These are phyloP conservation scores for Lithobates sylvaticus DNA, from an alignment of 2,797 vertebrate species.

Conservation along the genomic window DNA sequence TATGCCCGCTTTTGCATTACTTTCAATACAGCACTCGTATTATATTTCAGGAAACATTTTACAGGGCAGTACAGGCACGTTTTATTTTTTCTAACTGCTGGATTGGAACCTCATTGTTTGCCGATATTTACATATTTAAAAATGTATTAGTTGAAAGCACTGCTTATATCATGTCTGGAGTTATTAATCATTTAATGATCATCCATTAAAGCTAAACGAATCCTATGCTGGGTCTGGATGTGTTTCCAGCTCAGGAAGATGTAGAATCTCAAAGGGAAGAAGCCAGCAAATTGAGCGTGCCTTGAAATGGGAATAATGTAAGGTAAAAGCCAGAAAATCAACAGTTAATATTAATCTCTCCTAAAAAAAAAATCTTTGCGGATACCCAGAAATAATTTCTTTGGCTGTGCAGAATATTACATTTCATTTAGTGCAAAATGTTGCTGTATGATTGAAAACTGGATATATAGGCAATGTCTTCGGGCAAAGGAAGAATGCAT, in stretches of 20 bases:
- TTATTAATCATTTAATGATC: slow-evolving; percentile 43
- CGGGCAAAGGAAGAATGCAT: no score
- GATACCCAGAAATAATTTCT: background rate
- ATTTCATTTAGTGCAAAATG: background rate
- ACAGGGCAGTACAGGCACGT: no score
- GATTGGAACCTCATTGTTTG: slow-evolving; percentile 8
- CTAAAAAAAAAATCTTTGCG: background rate
- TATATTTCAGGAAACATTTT: no score
- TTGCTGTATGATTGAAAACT: background rate
- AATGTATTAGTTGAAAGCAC: background rate
- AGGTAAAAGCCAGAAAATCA: slow-evolving; percentile 15
- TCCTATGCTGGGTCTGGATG: background rate
- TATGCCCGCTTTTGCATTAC: no score
- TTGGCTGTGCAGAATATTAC: background rate
- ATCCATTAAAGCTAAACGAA: slow-evolving; percentile 16
- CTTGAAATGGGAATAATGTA: background rate
- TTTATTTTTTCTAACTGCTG: background rate
- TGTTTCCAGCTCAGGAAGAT: background rate
- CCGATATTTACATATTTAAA: slow-evolving; percentile 17
- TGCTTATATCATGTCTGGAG: background rate
- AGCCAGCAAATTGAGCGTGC: background rate
- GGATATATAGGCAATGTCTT: background rate
- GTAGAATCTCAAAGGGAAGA: background rate
- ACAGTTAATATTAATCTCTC: background rate
- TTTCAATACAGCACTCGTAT: no score